Percentiles rank a stretch among this genome's conserved stretches.
Conservation (phyloP, 2,888 invertebrate species). For the Digitonthophagus gazella region DNA sequence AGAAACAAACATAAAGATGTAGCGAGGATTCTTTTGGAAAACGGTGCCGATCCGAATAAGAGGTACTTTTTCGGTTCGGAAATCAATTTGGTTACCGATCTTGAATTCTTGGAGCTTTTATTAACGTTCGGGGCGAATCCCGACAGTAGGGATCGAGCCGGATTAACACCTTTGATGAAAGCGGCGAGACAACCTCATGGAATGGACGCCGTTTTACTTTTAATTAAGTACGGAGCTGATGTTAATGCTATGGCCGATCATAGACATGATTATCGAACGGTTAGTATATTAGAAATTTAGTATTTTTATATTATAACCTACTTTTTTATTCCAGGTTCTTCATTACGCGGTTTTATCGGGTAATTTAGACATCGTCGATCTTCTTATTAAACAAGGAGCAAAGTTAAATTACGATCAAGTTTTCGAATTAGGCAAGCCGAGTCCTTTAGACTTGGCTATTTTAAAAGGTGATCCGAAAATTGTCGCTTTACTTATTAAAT, state of each 20-base stretch:
- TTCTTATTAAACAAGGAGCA: slow-evolving; percentile 81
- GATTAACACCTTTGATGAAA: slow-evolving; percentile 88
- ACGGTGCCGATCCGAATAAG: slow-evolving; percentile 87
- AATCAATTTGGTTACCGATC: slow-evolving; percentile 82
- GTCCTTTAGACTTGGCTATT: slow-evolving; percentile 82
- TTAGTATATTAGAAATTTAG: slow-evolving; percentile 34
- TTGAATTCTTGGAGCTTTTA: slow-evolving; percentile 77
- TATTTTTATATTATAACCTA: background rate
- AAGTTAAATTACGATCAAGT: slow-evolving; percentile 63
- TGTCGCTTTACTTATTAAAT: slow-evolving; percentile 66
- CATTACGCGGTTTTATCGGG: slow-evolving; percentile 86
- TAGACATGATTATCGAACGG: slow-evolving; percentile 83
- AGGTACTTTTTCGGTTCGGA: slow-evolving; percentile 88
- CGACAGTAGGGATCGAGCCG: slow-evolving; percentile 81
- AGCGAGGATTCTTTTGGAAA: slow-evolving; percentile 70
- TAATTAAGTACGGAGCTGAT: slow-evolving; percentile 79
- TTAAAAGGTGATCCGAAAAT: slow-evolving; percentile 75
- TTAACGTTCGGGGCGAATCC: slow-evolving; percentile 85
- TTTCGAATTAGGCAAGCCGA: slow-evolving; percentile 60
- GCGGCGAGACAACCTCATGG: slow-evolving; percentile 75
- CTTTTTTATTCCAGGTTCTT: slow-evolving; percentile 54
- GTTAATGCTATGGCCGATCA: slow-evolving; percentile 83
- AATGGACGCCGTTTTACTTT: slow-evolving; percentile 70
- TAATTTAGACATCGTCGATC: slow-evolving; percentile 69
- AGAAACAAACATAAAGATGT: slow-evolving; percentile 79